These are phyloP conservation scores for Cantharis nigra DNA, from an alignment of 2,888 invertebrate genomes.

Conservation along the genomic window DNA sequence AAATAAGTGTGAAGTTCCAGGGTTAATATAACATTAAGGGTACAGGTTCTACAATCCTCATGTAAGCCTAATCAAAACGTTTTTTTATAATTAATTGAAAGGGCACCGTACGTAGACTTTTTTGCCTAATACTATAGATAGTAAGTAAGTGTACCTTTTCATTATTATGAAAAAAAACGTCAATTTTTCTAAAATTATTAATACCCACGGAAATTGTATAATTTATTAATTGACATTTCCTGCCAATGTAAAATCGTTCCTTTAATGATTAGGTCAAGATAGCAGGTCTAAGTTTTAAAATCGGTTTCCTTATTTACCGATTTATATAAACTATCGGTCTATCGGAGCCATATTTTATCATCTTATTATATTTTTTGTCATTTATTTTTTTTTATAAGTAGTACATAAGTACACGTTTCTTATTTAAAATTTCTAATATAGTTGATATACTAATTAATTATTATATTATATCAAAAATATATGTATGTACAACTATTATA, in stretches of 20 bases:
- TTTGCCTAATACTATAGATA: no score
- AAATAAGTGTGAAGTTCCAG: no score
- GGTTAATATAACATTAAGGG: no score
- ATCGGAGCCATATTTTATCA: background rate
- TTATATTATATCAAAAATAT: no score
- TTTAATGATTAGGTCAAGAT: background rate
- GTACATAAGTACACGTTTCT: background rate
- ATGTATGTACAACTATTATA: no score
- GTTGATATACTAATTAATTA: no score
- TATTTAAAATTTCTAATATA: background rate
- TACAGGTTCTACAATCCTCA: no score
- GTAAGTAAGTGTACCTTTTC: no score
- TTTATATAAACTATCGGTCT: background rate
- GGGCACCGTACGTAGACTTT: no score
- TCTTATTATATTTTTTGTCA: background rate
- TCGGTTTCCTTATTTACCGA: background rate
- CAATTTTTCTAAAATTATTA: background rate
- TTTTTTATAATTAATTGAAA: no score
- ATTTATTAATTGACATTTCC: background rate
- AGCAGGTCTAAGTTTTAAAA: background rate
- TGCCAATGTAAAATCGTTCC: background rate
- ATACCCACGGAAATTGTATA: background rate
- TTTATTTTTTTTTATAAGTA: background rate
- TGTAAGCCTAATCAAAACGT: no score
- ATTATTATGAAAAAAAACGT: background rate